Conservation (phyloP, 2,113 vertebrate species). For the Hydrolagus affinis region DNA sequence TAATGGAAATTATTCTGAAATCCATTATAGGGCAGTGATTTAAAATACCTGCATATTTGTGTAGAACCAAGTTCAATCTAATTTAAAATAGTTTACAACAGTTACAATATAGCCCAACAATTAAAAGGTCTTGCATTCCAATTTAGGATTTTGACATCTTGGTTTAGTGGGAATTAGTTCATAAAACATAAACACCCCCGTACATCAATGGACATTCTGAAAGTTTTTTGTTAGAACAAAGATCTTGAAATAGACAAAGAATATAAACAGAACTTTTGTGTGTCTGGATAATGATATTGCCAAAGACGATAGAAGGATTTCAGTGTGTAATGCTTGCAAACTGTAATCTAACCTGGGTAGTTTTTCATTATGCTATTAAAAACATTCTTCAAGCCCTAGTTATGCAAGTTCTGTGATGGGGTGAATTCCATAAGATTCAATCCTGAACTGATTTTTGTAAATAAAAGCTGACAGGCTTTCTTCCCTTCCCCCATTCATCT, state of each 20-base stretch:
- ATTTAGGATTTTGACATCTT: constrained; percentile 12
- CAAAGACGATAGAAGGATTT: too few species aligned
- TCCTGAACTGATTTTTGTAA: neutral
- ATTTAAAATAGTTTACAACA: neutral
- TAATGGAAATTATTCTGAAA: constrained; percentile 16
- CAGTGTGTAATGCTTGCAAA: neutral
- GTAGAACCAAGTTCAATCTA: neutral
- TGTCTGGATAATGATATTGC: neutral
- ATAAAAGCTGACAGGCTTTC: neutral
- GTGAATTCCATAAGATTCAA: constrained; percentile 1
- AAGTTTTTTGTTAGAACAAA: neutral
- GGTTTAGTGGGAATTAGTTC: neutral
- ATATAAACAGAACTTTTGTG: neutral
- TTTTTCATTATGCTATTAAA: neutral
- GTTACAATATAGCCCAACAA: neutral
- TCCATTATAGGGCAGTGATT: neutral
- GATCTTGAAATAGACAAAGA: neutral
- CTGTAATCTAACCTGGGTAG: neutral
- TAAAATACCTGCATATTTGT: neutral
- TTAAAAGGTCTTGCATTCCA: neutral
- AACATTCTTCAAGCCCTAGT: neutral
- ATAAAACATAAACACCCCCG: neutral
- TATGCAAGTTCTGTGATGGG: neutral
- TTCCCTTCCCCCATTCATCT: neutral
- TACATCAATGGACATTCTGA: neutral